Evolutionary conservation across 2,888 invertebrate genomes (phyloP), one percentile per base, ranked within the genome.

Genomic region (Lasioglossum marginatum): DNA sequence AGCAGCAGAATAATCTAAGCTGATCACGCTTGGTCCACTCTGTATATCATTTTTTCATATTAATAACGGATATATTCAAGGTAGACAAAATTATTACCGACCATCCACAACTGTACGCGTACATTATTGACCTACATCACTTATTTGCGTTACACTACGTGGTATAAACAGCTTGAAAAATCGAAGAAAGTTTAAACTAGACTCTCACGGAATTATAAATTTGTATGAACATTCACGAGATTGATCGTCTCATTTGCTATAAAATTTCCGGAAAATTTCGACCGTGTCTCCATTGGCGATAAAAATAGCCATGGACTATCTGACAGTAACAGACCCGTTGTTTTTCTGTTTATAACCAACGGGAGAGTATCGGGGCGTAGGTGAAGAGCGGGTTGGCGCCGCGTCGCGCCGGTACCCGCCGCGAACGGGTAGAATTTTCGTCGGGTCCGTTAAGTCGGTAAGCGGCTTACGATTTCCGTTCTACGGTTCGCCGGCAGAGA

Each of bases 391-490:
- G 48, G 66, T 79, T 73, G 57, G 66, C 83, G 89, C 85, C 79
- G 82, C 70, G 81, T 57, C 80, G 81, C 63, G 45, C 79, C 66
- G 66, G 66, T 70, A 84, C 77, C 27, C 88, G 87, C 89, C 91
- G 89, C 88, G 89, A 91, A 90, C 91, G 79, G 78, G 91, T 91
- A 90, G 93, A 94, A 94, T 94, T 94, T 94, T 93, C 94, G 93
- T 93, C 91, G 93, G 92, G 92, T 91, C 91, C 90, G 92, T 92
- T 94, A 94, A 94, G 94, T 93, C 93, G 85, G 91, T 94, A 94
- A 94, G 94, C 94, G 89, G 94, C 94, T 94, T 94, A 94, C 92
- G 92, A 93, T 93, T 93, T 92, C 23, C 88, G 89, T 91, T 92
- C 81, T 82, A 79, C 85, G 82, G 82, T 87, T 63, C 72, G 68